Conservation (phyloP, 2,888 invertebrate genomes). For the Diaphora mendica region DNA sequence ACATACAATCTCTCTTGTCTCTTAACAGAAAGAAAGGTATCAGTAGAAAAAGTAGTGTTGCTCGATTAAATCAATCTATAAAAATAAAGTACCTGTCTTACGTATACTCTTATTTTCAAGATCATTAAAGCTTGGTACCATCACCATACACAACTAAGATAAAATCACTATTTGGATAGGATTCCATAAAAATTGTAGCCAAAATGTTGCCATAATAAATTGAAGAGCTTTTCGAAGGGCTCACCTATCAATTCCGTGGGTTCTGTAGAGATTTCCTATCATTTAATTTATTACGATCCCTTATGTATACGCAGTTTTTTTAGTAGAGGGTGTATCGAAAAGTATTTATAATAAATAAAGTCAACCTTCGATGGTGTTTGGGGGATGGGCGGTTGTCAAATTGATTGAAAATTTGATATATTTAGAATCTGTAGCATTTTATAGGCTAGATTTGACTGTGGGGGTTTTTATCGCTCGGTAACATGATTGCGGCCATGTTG, state of each 20-base stretch:
- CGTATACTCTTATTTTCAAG: not conserved
- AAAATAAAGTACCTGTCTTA: not conserved
- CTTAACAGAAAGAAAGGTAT: not conserved
- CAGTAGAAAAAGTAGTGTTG: not conserved
- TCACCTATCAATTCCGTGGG: conserved; percentile 38
- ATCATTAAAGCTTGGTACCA: not conserved
- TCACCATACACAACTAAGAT: conserved; percentile 23
- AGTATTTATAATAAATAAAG: conserved; percentile 17
- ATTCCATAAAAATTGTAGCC: conserved; percentile 29
- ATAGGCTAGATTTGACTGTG: not conserved
- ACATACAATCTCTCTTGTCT: no score
- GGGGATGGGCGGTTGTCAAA: not conserved
- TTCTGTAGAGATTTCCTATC: conserved; percentile 41
- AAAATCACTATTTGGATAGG: conserved; percentile 29
- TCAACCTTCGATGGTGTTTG: not conserved
- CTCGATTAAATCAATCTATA: not conserved
- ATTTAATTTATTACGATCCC: conserved; percentile 41
- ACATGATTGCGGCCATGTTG: no score
- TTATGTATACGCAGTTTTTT: conserved; percentile 15
- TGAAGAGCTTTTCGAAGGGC: conserved; percentile 36
- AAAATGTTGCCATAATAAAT: conserved; percentile 36
- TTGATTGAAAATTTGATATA: not conserved
- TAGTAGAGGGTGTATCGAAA: conserved; percentile 17
- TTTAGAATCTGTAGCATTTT: not conserved
- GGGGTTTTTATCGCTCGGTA: no score